These are phyloP conservation scores for Austrofundulus limnaeus DNA, from an alignment of 2,113 vertebrate genomes.

Conservation along the genomic window DNA sequence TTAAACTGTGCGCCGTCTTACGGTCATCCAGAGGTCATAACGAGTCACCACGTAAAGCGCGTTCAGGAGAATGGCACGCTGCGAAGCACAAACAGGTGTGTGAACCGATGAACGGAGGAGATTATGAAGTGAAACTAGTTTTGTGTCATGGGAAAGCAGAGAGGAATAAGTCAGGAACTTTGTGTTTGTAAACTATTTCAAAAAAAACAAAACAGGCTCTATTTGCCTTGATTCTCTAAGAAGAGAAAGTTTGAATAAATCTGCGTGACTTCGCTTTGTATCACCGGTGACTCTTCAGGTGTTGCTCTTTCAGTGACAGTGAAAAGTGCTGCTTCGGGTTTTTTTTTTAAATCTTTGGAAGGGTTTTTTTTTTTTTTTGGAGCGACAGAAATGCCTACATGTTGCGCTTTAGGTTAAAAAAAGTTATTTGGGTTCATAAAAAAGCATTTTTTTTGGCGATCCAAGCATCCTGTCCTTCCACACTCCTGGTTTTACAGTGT, in stretches of 20 bases:
- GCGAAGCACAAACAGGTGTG: slow-evolving; percentile 33
- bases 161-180: neutral
- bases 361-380: neutral
- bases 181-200: neutral
- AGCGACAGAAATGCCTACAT: neutral
- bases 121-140: slow-evolving; percentile 20
- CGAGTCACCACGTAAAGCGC: slow-evolving; percentile 26
- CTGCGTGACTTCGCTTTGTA: neutral
- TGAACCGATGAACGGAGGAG: slow-evolving; percentile 11
- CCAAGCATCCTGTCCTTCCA: slow-evolving; percentile 7
- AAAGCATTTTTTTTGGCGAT: too few relatives aligned
- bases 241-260: slow-evolving; percentile 1
- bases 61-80: slow-evolving; percentile 32
- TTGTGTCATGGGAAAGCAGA: slow-evolving; percentile 4
- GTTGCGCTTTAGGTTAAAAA: neutral
- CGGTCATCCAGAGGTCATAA: slow-evolving; percentile 40
- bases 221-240: neutral
- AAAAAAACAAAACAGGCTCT: neutral
- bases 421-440: slow-evolving; percentile 9
- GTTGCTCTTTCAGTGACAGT: slow-evolving; percentile 40
- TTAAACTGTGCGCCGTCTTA: slow-evolving; percentile 10
- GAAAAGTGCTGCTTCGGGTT: slow-evolving; percentile 62
- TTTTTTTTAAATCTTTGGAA: slow-evolving; percentile 62
- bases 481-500: slow-evolving; percentile 22
- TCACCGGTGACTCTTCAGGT: slow-evolving; percentile 2